Evolutionary conservation across 2,888 invertebrate species (phyloP), one percentile per base, ranked within the genome.

Genomic region (Rhagonycha fulva): DNA sequence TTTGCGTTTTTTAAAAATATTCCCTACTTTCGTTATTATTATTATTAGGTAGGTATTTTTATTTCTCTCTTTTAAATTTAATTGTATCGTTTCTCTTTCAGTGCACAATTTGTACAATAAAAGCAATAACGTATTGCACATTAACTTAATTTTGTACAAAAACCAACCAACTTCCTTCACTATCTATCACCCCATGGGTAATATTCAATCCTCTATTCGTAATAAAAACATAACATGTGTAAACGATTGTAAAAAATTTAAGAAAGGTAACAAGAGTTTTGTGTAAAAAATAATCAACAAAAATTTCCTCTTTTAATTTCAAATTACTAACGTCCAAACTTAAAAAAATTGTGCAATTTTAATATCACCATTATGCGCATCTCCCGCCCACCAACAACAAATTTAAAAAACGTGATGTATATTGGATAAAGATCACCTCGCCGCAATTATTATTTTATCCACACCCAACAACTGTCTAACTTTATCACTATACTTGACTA

Each of bases 401-500:
- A n/a, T 19, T 71, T 73, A 70, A 28, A 72, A 24, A 68, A 70
- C 72, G 68, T 66, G 60, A 28, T 72, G 69, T 70, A 67, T 72
- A 66, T 60, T 62, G 62, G 74, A 70, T 72, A 68, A 76, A 77
- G 88, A 90, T 90, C 90, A 90, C 88, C 90, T 90, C 72, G 88
- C 85, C 77, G 86, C 87, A 88, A 95, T 92, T 80, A 92, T 88
- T 80, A 94, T 92, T 79, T 93, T 93, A 88, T 96, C 95, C 76
- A 96, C 94, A 86, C 94, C 95, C 83, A 96, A 90, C 85, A 96
- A 90, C 88, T 94, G 93, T 83, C 92, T 91, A 81, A 96, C 94
- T 87, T 93, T 94, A 84, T 96, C 95, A 82, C 95, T 96, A 89
- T 96, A 95, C 85, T 94, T 92, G 81, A 96, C 93, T 74, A 96